Evolutionary conservation across 2,113 vertebrate genomes (phyloP).

Genomic region (Hydropotes inermis): DNA sequence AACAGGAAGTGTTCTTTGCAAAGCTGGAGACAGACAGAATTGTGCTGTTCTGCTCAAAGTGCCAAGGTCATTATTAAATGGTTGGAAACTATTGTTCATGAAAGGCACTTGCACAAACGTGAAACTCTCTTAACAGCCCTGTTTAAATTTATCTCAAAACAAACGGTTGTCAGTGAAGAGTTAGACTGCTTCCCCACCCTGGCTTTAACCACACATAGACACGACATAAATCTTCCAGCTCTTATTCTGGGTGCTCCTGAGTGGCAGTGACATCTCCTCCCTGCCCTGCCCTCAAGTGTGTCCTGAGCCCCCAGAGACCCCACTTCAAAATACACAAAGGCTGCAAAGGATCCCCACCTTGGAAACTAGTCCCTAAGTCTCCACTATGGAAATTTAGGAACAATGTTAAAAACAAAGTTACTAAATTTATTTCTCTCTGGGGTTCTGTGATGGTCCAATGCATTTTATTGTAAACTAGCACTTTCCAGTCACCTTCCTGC

Average conservation of each 20-base stretch:
- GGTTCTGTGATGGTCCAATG: background rate
- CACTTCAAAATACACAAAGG: conserved; percentile 2
- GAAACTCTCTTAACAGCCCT: conserved; percentile 74
- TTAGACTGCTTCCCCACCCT: conserved; percentile 14
- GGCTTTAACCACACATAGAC: background rate
- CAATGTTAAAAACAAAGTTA: background rate
- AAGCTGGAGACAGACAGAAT: conserved; percentile 79
- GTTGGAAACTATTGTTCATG: conserved; percentile 81
- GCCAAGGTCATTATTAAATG: conserved; percentile 83
- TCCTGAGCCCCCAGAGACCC: background rate
- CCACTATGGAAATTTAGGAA: background rate
- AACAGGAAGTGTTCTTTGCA: conserved; percentile 72
- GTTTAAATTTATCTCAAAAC: conserved; percentile 81
- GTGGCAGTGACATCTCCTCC: background rate
- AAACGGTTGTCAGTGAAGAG: conserved; percentile 72
- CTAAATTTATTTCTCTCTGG: conserved; percentile 3
- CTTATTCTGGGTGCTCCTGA: background rate
- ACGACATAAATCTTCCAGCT: background rate
- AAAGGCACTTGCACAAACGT: conserved; percentile 66
- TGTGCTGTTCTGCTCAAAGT: conserved; percentile 75
- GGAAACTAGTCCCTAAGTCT: background rate
- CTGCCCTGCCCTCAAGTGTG: background rate
- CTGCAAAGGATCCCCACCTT: background rate
- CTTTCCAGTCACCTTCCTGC: background rate
- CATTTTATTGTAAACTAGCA: background rate